A percentile compares a stretch with the other conserved stretches of the same genome.
Conservation (phyloP, 2,888 invertebrate species). For the Gymnocheta viridis region DNA sequence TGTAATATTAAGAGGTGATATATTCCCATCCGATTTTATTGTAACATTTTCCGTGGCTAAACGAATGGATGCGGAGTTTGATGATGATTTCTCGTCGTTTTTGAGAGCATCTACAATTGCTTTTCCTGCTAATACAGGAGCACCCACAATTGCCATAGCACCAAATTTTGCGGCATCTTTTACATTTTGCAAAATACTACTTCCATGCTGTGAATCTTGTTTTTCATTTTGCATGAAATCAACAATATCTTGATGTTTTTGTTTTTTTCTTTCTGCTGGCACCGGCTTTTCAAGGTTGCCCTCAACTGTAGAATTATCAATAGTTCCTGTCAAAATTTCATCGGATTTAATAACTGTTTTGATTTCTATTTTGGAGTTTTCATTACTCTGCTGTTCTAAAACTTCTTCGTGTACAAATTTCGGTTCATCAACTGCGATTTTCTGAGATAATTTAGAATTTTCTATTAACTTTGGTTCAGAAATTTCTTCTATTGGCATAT, state of each 20-base stretch:
- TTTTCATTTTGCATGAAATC: conserved; percentile 75
- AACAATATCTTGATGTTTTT: conserved; percentile 71
- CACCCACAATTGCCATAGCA: conserved; percentile 92
- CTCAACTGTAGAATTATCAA: not conserved
- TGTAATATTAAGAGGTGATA: conserved; percentile 5
- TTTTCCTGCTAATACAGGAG: conserved; percentile 94
- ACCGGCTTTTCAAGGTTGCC: conserved; percentile 7
- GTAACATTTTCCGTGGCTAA: conserved; percentile 55
- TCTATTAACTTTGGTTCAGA: not conserved
- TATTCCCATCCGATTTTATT: not conserved
- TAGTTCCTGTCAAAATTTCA: not conserved
- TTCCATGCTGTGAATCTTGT: conserved; percentile 47
- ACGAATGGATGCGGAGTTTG: conserved; percentile 19
- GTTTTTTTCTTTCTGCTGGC: conserved; percentile 46
- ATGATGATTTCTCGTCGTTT: conserved; percentile 77
- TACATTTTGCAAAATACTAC: conserved; percentile 75
- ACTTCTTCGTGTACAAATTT: not conserved
- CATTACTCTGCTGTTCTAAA: not conserved
- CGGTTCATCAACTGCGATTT: not conserved
- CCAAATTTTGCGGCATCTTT: conserved; percentile 92
- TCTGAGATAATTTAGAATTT: not conserved
- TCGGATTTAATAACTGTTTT: not conserved
- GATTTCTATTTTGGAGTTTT: not conserved
- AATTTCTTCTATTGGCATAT: not conserved
- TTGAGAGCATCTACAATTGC: conserved; percentile 92